Evolutionary conservation across 2,888 invertebrate genomes (phyloP), one percentile per base, ranked within the genome.

Genomic region (Cephus pulcher): DNA sequence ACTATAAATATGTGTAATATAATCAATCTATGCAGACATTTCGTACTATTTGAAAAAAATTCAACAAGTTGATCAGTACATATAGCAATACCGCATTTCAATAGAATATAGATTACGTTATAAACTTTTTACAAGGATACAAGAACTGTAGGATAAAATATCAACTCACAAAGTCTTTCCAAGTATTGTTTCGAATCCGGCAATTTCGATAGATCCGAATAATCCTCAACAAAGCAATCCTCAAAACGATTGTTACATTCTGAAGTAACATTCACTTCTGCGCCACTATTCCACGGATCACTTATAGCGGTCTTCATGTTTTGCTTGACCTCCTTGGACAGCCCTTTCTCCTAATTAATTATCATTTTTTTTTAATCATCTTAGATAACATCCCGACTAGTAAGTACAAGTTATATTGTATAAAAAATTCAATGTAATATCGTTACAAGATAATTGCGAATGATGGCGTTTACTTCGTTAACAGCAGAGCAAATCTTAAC

Each of bases 101-200:
- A 40, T 40, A 15, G 1, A 40, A 40, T 15, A 6, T 40, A 15
- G 6, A 15, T 15, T 40, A 40, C 6, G 2, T 6, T 15, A 40
- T 40, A 40, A 40, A 40, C 4, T 40, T 40, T 6, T 40, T 2
- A 40, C 6, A 40, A 40, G 40, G 4, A 15, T 40, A 40, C 40
- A 56, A 56, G 23, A 23, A 56, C 56, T 23, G 23, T 56, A 56
- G 56, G 2, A 23, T 23, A 56, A 56, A 56, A 12, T 15, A 70
- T 78, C 71, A 91, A 86, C 89, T 90, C 92, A 96, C 96, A 95
- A 85, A 96, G 93, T 82, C 94, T 91, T 80, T 94, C 94, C 77
- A 96, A 91, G 90, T 95, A 95, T 86, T 94, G 93, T 15, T 94
- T 93, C 1, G 95, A 95, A 87, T 95, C 95, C 0, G 94, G 93